These are phyloP conservation scores for Megathymus violae DNA, from an alignment of 1,140 invertebrate genomes.

Conservation along the genomic window DNA sequence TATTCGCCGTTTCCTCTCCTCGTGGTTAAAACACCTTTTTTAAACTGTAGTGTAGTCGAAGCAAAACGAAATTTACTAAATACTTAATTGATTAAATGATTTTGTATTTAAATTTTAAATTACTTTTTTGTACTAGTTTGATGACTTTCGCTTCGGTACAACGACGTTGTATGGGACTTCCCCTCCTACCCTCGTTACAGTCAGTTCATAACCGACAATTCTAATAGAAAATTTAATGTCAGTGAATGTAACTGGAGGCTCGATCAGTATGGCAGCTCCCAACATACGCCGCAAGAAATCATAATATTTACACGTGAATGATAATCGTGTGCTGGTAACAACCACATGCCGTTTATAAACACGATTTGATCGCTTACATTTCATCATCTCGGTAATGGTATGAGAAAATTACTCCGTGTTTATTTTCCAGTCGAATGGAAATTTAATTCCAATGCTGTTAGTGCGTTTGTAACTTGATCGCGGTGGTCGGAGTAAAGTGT, in stretches of 20 bases:
- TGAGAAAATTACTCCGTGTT: conserved; percentile 13
- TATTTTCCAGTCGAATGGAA: conserved; percentile 13
- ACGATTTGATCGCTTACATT: conserved; percentile 2
- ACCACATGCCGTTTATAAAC: conserved; percentile 4
- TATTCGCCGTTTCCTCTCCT: no score
- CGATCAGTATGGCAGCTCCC: background rate
- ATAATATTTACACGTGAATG: conserved; percentile 12
- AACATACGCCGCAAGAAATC: conserved; percentile 1
- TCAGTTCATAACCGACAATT: no score
- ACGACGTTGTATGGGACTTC: no score
- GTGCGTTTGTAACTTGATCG: background rate
- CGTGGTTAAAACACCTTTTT: no score
- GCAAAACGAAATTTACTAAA: no score
- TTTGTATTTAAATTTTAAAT: no score
- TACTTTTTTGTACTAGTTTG: no score
- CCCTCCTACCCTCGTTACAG: no score
- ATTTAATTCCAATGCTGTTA: conserved; percentile 2
- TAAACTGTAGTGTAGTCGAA: no score
- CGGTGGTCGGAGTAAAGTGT: background rate
- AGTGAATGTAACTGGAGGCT: background rate
- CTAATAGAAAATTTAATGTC: conserved; percentile 9
- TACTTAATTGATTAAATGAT: no score
- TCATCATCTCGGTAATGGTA: conserved; percentile 16
- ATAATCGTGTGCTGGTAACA: conserved; percentile 3
- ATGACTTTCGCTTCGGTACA: no score